These are phyloP conservation scores for Heterotis niloticus DNA, from an alignment of 2,113 vertebrate species.

Conservation along the genomic window DNA sequence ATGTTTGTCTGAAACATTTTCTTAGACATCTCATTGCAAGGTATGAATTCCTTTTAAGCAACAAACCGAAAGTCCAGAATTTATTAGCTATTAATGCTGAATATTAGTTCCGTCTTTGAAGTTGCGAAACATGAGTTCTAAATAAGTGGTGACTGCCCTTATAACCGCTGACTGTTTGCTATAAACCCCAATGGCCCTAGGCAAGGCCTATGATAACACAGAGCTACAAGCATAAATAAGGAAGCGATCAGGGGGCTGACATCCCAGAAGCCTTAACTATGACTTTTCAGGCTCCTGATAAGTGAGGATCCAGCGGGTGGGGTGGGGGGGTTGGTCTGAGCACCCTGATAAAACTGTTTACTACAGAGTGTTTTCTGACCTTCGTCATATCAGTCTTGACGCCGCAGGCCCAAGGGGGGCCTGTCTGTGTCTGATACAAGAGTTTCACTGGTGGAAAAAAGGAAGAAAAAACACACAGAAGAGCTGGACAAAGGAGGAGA, in stretches of 20 bases:
- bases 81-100: too few relatives aligned
- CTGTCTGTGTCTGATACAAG: constrained; percentile 10
- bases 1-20: neutral
- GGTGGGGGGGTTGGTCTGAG: neutral
- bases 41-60: too few relatives aligned
- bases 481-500: neutral
- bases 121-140: too few relatives aligned
- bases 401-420: neutral
- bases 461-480: neutral
- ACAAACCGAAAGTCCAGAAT: too few relatives aligned
- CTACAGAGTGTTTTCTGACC: constrained; percentile 18
- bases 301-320: neutral
- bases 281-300: neutral
- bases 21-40: neutral
- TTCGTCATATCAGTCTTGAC: constrained; percentile 10
- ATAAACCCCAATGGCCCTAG: neutral
- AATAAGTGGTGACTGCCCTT: neutral
- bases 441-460: neutral
- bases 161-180: too few relatives aligned
- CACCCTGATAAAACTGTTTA: constrained; percentile 13
- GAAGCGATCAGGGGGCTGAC: neutral
- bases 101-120: neutral
- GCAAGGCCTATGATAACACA: neutral
- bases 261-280: neutral
- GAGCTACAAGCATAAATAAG: neutral